Percentiles rank a stretch among this genome's conserved stretches.
These are phyloP conservation scores for Yponomeuta plumbellus DNA, from an alignment of 2,888 invertebrate genomes.

Conservation along the genomic window DNA sequence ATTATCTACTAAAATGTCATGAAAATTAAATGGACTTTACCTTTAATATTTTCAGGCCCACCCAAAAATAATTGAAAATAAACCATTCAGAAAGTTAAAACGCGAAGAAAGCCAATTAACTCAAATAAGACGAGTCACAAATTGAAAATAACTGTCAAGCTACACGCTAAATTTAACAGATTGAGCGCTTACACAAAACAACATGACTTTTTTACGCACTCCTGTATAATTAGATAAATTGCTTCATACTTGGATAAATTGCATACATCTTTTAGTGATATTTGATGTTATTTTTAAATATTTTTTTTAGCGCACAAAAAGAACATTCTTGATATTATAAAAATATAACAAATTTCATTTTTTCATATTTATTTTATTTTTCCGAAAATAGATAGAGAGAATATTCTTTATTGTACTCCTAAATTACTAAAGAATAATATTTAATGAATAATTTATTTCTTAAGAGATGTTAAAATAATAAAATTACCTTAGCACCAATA, in stretches of 20 bases:
- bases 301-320: no score
- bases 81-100: background rate
- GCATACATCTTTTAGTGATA: conserved; percentile 18
- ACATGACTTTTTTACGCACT: conserved; percentile 34
- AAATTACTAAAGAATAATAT: no score
- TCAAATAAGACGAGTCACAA: conserved; percentile 54
- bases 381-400: no score
- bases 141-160: conserved; percentile 43
- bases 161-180: conserved; percentile 50
- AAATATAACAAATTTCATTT: no score
- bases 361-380: no score
- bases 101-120: conserved; percentile 42
- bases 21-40: no score
- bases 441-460: no score
- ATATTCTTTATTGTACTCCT: no score
- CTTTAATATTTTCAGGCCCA: background rate
- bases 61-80: background rate
- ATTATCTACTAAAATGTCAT: no score
- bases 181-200: conserved; percentile 31
- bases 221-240: conserved; percentile 21
- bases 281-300: background rate
- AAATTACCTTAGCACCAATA: no score
- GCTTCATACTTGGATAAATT: conserved; percentile 38
- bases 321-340: no score
- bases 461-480: no score